Evolutionary conservation across 1,140 invertebrate genomes (phyloP).

Genomic region (Caerostris extrusa): DNA sequence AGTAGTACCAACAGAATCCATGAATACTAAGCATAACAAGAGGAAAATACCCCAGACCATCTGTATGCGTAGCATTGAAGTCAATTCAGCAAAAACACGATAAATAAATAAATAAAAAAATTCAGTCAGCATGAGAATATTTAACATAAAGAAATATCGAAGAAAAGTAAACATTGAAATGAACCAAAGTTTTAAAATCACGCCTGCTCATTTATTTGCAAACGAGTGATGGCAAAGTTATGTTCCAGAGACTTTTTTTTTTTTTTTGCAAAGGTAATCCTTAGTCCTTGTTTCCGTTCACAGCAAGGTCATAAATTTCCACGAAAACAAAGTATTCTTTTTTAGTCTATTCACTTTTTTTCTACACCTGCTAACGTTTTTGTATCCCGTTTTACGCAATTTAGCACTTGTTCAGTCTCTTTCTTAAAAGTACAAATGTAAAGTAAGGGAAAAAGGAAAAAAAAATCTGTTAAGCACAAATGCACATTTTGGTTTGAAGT

Average conservation of each 20-base stretch:
- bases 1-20: not conserved
- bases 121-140: not conserved
- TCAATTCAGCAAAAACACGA: not conserved
- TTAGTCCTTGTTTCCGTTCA: conserved; percentile 11
- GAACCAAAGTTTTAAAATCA: not conserved
- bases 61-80: not conserved
- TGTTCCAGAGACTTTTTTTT: not conserved
- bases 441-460: not conserved
- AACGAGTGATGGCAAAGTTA: not conserved
- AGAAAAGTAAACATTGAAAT: not conserved
- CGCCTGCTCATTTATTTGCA: conserved; percentile 29
- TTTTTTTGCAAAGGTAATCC: not conserved
- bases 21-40: not conserved
- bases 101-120: not conserved
- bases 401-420: conserved; percentile 20
- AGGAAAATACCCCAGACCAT: not conserved
- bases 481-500: not conserved
- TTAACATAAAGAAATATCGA: not conserved
- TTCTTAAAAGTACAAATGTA: not conserved
- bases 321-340: conserved; percentile 29
- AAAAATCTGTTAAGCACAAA: not conserved
- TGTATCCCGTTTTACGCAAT: not conserved
- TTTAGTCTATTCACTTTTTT: conserved; percentile 9
- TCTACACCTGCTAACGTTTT: conserved; percentile 23
- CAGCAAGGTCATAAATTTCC: not conserved